These are phyloP conservation scores for Orbicella faveolata DNA, from an alignment of 64 coral and sea anemone species.

Conservation along the genomic window DNA sequence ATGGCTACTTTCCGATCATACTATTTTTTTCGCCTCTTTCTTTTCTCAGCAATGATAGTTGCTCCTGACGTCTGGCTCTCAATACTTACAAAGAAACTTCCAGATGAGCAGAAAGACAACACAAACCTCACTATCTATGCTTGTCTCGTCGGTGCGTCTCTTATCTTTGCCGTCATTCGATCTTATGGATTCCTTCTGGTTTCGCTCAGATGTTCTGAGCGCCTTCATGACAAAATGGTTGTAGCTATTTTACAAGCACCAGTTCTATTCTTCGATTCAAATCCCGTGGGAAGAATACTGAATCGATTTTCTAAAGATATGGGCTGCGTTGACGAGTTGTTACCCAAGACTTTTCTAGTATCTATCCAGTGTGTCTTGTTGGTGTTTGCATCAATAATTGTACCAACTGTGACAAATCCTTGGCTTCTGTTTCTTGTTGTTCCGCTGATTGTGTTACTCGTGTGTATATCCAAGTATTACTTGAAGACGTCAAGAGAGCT, in stretches of 20 bases:
- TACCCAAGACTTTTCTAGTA: neutral
- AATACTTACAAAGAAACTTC: neutral
- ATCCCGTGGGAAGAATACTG: slow-evolving; percentile 44
- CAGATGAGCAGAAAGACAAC: neutral
- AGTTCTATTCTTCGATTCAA: slow-evolving; percentile 46
- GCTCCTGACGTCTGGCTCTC: neutral
- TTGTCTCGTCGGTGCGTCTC: too few relatives aligned
- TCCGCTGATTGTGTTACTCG: neutral
- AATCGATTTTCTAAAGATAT: slow-evolving; percentile 41
- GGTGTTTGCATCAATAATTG: neutral
- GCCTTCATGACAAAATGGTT: slow-evolving; percentile 48
- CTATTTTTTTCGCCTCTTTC: neutral
- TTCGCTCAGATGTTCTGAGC: neutral
- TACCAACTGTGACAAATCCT: neutral
- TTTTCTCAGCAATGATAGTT: neutral
- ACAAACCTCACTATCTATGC: neutral
- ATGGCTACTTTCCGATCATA: too few relatives aligned
- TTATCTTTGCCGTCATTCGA: neutral
- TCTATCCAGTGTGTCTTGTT: neutral
- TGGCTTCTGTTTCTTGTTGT: neutral
- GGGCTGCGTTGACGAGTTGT: neutral
- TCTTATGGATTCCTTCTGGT: neutral
- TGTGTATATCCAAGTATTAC: neutral
- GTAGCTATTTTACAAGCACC: slow-evolving; percentile 30
- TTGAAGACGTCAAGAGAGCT: neutral